phyloP scores from a whole-genome alignment of 2,888 invertebrate species.

The Leistus spinibarbis region DNA sequence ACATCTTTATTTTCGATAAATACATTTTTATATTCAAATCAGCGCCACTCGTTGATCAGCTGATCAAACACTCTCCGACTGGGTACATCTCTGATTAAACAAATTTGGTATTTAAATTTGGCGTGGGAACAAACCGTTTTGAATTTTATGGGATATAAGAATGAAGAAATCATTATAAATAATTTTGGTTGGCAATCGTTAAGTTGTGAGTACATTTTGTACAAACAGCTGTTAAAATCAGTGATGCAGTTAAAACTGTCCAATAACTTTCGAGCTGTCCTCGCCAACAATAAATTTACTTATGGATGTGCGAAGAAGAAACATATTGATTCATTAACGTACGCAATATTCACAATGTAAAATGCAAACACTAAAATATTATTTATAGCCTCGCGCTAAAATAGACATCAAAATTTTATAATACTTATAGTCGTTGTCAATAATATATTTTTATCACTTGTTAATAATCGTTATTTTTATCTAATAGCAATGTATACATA shows the following conservation, averaged over 20 bases:
- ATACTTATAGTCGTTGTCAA: background rate
- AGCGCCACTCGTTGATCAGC: too few species aligned
- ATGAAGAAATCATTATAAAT: too few species aligned
- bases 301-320: constrained; percentile 7
- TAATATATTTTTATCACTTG: background rate
- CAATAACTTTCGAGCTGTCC: constrained; percentile 4
- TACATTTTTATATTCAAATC: too few species aligned
- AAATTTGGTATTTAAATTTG: too few species aligned
- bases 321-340: constrained; percentile 20
- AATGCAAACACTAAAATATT: background rate
- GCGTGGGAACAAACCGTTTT: too few species aligned
- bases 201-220: background rate
- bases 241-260: constrained; percentile 29
- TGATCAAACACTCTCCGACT: too few species aligned
- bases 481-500: background rate
- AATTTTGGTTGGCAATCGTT: background rate
- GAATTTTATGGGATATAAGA: too few species aligned
- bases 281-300: background rate
- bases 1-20: too few species aligned
- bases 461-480: background rate
- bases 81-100: too few species aligned
- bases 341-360: background rate
- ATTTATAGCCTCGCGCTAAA: background rate
- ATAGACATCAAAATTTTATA: background rate
- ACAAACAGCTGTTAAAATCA: constrained; percentile 19